Base-by-base conservation (phyloP, 2,888 invertebrate genomes). In the Trichogramma dendrolimi region DNA sequence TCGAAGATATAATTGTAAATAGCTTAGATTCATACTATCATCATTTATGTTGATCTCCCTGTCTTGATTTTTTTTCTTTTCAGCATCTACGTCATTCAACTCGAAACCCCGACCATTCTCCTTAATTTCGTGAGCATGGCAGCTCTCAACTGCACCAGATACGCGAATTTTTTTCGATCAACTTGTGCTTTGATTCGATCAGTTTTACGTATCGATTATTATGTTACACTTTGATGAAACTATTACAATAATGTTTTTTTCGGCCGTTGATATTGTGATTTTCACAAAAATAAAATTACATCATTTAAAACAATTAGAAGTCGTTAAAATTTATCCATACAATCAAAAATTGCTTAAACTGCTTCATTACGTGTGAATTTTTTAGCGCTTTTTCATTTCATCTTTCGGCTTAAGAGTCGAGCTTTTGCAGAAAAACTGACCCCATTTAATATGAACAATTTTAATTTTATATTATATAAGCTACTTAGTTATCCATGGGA, bases 21-120 rank as follows among this genome's bases (percentile, higher is more conserved):
- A 27, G 27, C 27, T 27, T 27, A 27, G 27, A 27, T 27, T 27
- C 27, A 27, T 27, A 27, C 27, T 27, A 27, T 27, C 27, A 27
- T 27, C 27, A 27, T 27, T 27, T 61, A 58, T 61, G 58, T 58
- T 64, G 61, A 64, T 55, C 58, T 54, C 60, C 50, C 55, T 60
- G 52, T 63, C 50, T 63, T 63, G 50, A 57, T 63, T 65, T 43
- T 54, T 66, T 83, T 80, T 79, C 75, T 78, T 84, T 85, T 81
- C 85, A 85, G 84, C 84, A 80, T 79, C 79, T 78, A 80, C 81
- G 77, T 81, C 83, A 78, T 85, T 83, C 81, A 85, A 84, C 81
- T 80, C 83, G 71, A 83, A 83, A 79, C 85, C 84, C 70, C 79
- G 83, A 78, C 85, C 84, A 63, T 85, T 84, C 76, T 84, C 83